Conservation (phyloP, 2,113 vertebrate genomes). For the Alethe castanea region DNA sequence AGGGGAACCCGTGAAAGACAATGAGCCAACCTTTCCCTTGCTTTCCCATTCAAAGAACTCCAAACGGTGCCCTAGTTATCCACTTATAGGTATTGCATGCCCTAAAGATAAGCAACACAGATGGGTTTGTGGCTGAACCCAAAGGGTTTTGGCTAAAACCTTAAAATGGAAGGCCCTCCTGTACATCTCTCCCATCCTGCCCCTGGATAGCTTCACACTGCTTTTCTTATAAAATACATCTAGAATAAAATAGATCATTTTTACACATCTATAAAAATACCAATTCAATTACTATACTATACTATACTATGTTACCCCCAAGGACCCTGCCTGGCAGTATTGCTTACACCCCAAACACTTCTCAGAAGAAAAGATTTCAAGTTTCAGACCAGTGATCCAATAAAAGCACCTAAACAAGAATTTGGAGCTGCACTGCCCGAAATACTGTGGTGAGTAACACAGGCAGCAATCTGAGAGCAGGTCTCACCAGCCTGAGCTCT, state of each 20-base stretch:
- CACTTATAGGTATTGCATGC: background rate
- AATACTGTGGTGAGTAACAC: background rate
- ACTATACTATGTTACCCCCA: background rate
- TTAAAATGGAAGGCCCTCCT: background rate
- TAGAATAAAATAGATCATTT: rapidly evolving
- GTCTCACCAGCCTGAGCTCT: background rate
- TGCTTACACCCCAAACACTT: background rate
- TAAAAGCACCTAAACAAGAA: background rate
- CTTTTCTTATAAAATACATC: background rate
- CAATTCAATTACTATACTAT: rapidly evolving
- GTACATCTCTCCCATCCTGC: background rate
- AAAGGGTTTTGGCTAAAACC: background rate
- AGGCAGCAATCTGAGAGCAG: background rate
- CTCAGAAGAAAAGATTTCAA: background rate
- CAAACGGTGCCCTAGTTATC: background rate
- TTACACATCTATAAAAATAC: background rate
- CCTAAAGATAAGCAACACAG: background rate
- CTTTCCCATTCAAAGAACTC: background rate
- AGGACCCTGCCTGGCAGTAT: background rate
- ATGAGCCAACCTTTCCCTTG: background rate
- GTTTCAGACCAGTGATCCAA: background rate
- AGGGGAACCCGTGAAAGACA: background rate
- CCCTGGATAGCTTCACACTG: background rate
- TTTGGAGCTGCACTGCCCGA: rapidly evolving
- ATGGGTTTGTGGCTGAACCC: background rate